These are phyloP conservation scores for Eubucco bourcierii DNA, from an alignment of 2,113 vertebrate species.

Conservation along the genomic window DNA sequence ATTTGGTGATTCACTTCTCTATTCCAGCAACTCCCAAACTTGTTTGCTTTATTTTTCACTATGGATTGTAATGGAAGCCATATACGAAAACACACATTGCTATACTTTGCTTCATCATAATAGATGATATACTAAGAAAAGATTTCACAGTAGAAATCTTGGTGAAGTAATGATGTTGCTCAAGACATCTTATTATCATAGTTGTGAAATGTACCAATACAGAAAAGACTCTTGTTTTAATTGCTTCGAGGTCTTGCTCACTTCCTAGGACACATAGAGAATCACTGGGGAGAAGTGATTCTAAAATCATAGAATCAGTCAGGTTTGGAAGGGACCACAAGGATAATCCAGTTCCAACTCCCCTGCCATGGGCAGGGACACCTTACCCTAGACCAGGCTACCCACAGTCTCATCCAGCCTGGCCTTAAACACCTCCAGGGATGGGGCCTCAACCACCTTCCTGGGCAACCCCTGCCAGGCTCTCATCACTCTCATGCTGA, in stretches of 20 bases:
- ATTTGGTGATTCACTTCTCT: background rate
- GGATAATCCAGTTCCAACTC: no score
- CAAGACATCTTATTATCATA: background rate
- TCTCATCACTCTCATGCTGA: no score
- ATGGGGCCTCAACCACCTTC: no score
- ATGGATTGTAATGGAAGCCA: background rate
- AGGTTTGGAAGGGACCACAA: no score
- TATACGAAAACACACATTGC: background rate
- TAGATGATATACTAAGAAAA: background rate
- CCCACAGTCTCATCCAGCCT: no score
- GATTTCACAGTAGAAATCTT: background rate
- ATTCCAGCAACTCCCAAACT: background rate
- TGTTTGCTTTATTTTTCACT: background rate
- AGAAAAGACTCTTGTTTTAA: background rate
- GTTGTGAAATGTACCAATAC: background rate
- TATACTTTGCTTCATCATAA: background rate
- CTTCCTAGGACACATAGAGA: background rate
- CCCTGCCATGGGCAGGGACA: no score
- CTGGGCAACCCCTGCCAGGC: no score
- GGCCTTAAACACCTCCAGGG: no score
- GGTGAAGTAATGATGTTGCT: background rate
- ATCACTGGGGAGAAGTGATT: background rate
- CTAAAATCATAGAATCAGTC: no score
- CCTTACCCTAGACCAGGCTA: no score
- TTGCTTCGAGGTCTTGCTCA: background rate